phyloP scores from a whole-genome alignment of 1,140 invertebrate genomes.

The Halesus radiatus region DNA sequence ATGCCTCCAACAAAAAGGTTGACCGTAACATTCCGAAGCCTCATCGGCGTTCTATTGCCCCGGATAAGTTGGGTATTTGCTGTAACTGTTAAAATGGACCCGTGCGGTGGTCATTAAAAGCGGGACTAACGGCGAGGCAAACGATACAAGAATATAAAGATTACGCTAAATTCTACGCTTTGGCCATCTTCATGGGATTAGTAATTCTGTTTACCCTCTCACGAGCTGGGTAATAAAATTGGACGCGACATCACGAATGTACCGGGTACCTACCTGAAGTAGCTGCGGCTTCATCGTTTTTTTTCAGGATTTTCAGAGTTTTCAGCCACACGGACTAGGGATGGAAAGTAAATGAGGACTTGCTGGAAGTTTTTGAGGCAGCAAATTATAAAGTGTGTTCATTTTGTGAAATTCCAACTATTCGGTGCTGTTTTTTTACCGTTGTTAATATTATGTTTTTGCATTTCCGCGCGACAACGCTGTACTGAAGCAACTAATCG shows the following conservation, averaged over 20 bases:
- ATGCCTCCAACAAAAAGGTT: not conserved
- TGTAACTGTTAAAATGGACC: not conserved
- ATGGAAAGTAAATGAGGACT: no score
- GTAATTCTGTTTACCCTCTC: conserved; percentile 9
- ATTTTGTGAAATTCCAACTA: no score
- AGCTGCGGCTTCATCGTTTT: no score
- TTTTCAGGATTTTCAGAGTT: no score
- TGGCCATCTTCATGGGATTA: not conserved
- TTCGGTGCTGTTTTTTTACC: no score
- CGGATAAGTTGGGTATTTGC: conserved; percentile 10
- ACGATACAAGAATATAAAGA: conserved; percentile 28
- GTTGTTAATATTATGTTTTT: no score
- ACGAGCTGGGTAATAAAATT: conserved; percentile 11
- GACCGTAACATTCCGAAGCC: not conserved
- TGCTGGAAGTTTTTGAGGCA: no score
- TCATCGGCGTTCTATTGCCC: not conserved
- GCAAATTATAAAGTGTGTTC: no score
- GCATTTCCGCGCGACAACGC: no score
- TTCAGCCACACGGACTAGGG: no score
- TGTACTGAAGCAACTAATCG: no score
- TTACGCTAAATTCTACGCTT: conserved; percentile 9
- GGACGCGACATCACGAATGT: conserved; percentile 8
- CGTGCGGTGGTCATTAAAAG: conserved; percentile 25
- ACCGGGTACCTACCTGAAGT: no score
- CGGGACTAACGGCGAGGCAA: conserved; percentile 13